A percentile compares a stretch with the other conserved stretches of the same genome.
These are phyloP conservation scores for Gulo gulo DNA, from an alignment of 2,113 vertebrate species.

Conservation along the genomic window DNA sequence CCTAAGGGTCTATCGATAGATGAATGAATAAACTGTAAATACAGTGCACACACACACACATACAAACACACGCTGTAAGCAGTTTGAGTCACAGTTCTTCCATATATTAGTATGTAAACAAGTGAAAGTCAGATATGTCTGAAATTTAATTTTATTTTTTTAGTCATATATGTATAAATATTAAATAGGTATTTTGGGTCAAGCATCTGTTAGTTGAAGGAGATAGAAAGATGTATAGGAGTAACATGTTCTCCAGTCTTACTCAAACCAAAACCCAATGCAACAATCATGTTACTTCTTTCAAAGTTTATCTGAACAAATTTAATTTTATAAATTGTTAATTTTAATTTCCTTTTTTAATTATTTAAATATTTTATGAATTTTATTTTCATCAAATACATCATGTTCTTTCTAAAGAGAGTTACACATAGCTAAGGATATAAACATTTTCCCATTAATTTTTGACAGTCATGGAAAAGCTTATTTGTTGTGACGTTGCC, in stretches of 20 bases:
- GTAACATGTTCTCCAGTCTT: background rate
- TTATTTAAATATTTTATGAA: background rate
- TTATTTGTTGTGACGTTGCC: background rate
- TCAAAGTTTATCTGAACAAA: background rate
- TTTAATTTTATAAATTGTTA: background rate
- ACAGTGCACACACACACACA: background rate
- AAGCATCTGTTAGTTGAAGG: background rate
- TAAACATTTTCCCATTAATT: background rate
- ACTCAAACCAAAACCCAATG: background rate
- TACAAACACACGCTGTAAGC: background rate
- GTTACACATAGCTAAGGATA: background rate
- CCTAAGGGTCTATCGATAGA: background rate
- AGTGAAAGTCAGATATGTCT: background rate
- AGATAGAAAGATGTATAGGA: background rate
- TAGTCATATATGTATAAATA: background rate
- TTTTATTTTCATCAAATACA: background rate
- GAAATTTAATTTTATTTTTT: background rate
- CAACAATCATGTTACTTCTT: background rate
- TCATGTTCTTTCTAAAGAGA: background rate
- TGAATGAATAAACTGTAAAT: background rate
- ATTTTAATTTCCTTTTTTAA: background rate
- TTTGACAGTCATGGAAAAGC: background rate
- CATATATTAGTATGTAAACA: background rate
- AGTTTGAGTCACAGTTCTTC: background rate
- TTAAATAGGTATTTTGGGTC: background rate